Conservation (phyloP, 2,113 vertebrate genomes). For the Opisthocomus hoazin region DNA sequence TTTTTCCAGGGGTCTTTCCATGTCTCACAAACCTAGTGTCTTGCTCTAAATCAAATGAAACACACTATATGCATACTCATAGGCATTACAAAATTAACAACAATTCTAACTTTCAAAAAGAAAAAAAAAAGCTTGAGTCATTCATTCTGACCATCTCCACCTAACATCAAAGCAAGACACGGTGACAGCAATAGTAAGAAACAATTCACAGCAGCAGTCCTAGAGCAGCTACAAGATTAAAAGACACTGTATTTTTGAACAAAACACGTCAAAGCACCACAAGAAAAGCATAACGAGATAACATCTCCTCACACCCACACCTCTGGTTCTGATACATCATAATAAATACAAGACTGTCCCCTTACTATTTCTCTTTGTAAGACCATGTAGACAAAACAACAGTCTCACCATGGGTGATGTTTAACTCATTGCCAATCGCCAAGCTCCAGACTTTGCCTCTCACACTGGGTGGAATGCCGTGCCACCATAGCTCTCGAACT, state of each 20-base stretch:
- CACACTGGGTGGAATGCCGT: constrained; percentile 90
- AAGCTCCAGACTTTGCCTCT: constrained; percentile 91
- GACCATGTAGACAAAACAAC: background rate
- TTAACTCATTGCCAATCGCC: constrained; percentile 90
- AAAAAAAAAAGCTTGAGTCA: background rate
- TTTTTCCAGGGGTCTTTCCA: background rate
- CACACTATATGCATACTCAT: fast-evolving
- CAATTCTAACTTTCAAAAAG: background rate
- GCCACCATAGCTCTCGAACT: constrained; percentile 92
- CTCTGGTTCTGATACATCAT: background rate
- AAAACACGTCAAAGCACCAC: background rate
- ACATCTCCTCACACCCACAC: background rate
- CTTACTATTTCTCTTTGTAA: background rate
- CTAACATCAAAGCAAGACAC: background rate
- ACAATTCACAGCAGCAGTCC: background rate
- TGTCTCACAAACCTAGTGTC: background rate
- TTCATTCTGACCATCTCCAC: background rate
- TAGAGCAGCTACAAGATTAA: background rate
- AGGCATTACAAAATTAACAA: background rate
- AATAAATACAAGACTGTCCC: background rate
- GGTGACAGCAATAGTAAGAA: background rate
- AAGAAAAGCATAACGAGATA: background rate
- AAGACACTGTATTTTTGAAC: background rate
- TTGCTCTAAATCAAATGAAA: background rate
- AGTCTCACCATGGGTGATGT: constrained; percentile 88